Base-by-base conservation (phyloP, 2,113 vertebrate species). In the Sinocyclocheilus grahami region DNA sequence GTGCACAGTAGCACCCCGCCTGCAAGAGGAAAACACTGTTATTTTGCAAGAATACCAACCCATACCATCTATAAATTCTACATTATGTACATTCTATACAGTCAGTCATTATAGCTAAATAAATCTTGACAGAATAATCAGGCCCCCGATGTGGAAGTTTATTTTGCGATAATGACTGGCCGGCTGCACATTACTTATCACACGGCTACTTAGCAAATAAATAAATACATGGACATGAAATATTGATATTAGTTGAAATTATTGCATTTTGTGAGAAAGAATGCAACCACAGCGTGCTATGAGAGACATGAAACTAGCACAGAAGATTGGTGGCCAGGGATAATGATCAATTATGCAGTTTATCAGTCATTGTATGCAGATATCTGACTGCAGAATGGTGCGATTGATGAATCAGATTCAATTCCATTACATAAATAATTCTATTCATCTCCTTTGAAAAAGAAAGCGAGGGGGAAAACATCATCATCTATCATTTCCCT, bases 1-100 rank as follows among this genome's bases (percentile, higher is more conserved):
- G 92, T 99, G 98, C 93, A 99, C 95, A 0, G 97, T 99, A 93
- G 97, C 97, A 76, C 97, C 97, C 88, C 98, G 96, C 90, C 98
- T 99, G 91, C 86, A 87, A 82, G 27, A 65, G 18, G 14, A 82
- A 60, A 33, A 60, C 4, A 33, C 30, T 30, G 2, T 78, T 58
- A 22, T 20, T 58, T 37, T 37, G 46, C 48, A 55, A 20, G 27
- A n/a, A 83, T 78, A 58, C 2, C 46, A 77, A 53, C n/a, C 13
- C 11, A 51, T 27, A 24, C 30, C n/a, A 78, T 20, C 6, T 20
- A 78, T 55, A 78, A 55, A 55, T 53, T 1, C 14, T 7, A 62
- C 55, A 62, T 39, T 62, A 79, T 6, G 11, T 22, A 60, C 27
- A 39, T 60, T 20, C 33, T 58, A 7, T 12, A 22, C 5, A 80